Evolutionary conservation across 2,888 invertebrate species (phyloP), one percentile per base, ranked within the genome.

Genomic region (Liopterus haemorrhoidalis): DNA sequence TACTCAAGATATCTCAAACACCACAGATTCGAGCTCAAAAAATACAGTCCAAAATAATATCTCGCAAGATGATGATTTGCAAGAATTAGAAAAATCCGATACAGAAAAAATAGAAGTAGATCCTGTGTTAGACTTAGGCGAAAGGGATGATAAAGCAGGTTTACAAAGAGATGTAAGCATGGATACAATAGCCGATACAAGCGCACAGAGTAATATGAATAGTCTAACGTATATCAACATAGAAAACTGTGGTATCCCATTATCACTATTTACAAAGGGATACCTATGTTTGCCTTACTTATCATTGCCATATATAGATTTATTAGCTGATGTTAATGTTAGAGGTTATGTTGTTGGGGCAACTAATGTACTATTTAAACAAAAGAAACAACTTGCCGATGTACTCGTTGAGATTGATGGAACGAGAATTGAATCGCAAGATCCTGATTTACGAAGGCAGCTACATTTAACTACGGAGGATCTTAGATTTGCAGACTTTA

Each of bases 291-390:
- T 96, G 66, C 97, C 99, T 12, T 99, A 97, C 68, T 72, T 97
- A 51, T 94, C 94, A 2, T 72, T 99, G 53, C 92, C 95, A 54
- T 95, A 93, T 65, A 79, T 96, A 71, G 97, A 97, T 70, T 71
- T 94, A 44, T 70, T 99, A 41, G 82, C 82, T 37, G 92, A 95
- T 66, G 77, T 85, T 3, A 87, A 88, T 56, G 90, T 95, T 5
- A 72, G 84, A 49, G 87, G 86, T 19, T 88, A 87, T 68, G 75
- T 94, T 31, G 87, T 95, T 46, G 97, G 99, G 25, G 96, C 96
- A n/a, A 96, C 96, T 11, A 99, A 99, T 72, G 86, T 94, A n/a
- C 72, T 99, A 24, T 99, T 97, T 65, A 91, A 92, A 64, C 96
- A 96, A 66, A 94, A 94, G 62, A 79, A 86, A 49, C 88, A 94